Percentiles rank a stretch among this genome's conserved stretches.
Conservation (phyloP, 2,113 vertebrate species). For the Erythrocercus mccallii region DNA sequence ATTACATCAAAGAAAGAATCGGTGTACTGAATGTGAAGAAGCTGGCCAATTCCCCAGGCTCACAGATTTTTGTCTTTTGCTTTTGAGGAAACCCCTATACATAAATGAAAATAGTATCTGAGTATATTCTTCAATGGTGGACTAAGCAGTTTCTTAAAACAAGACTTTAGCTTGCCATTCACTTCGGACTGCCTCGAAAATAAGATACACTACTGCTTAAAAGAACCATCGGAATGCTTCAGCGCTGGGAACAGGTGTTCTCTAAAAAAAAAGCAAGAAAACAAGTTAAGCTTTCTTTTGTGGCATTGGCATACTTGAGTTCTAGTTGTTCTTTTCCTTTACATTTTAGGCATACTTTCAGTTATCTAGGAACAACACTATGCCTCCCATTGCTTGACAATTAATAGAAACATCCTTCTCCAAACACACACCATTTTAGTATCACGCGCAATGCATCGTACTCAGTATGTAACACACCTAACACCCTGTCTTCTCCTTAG, state of each 20-base stretch:
- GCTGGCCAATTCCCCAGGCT: conserved; percentile 86
- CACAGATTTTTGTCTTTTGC: conserved; percentile 72
- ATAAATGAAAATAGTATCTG: conserved; percentile 83
- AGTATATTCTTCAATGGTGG: conserved; percentile 81
- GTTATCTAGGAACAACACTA: conserved; percentile 22
- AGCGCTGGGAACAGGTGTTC: conserved; percentile 94
- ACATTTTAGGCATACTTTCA: conserved; percentile 62
- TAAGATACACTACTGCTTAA: conserved; percentile 83
- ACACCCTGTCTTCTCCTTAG: not conserved
- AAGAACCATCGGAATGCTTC: conserved; percentile 99
- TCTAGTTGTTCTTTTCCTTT: conserved; percentile 59
- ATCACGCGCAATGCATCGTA: not conserved
- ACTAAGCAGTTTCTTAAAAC: conserved; percentile 87
- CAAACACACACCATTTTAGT: not conserved
- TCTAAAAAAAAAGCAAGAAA: conserved; percentile 88
- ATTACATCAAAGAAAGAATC: conserved; percentile 80
- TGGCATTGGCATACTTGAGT: conserved; percentile 57
- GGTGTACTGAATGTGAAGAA: conserved; percentile 71
- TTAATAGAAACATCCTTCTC: conserved; percentile 6
- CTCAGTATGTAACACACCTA: not conserved
- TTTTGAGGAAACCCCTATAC: conserved; percentile 84
- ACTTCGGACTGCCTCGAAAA: conserved; percentile 81
- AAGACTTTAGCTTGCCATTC: conserved; percentile 86
- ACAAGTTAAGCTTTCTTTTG: conserved; percentile 81
- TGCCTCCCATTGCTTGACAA: conserved; percentile 12